These are phyloP conservation scores for Chelonus formosanus DNA, from an alignment of 2,888 invertebrate genomes.

Conservation along the genomic window DNA sequence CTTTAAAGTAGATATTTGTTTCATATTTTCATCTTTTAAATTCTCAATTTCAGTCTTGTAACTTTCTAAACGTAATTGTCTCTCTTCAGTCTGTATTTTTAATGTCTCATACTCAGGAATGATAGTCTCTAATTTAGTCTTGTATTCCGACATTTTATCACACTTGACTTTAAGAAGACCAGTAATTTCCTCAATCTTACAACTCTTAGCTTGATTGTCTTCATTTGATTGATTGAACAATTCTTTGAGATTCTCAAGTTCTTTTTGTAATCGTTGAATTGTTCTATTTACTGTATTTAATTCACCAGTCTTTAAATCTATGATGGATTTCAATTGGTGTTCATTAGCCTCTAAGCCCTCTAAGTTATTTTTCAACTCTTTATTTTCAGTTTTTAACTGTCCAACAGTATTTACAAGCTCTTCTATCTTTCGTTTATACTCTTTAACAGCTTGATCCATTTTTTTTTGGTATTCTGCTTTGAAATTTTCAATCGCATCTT, in stretches of 20 bases:
- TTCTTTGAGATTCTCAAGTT: slow-evolving; percentile 62
- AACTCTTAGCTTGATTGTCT: slow-evolving; percentile 60
- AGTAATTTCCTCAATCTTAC: slow-evolving; percentile 59
- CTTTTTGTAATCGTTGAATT: slow-evolving; percentile 61
- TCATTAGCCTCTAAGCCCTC: slow-evolving; percentile 53
- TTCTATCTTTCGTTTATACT: slow-evolving; percentile 46
- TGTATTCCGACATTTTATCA: slow-evolving; percentile 62
- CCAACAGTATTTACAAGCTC: slow-evolving; percentile 47
- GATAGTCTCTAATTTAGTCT: slow-evolving; percentile 53
- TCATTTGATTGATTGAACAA: slow-evolving; percentile 61
- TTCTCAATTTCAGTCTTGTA: slow-evolving; percentile 63
- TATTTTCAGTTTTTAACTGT: slow-evolving; percentile 47
- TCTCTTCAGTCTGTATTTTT: slow-evolving; percentile 48
- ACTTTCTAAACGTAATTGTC: slow-evolving; percentile 51
- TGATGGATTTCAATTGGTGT: slow-evolving; percentile 58
- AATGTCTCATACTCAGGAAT: slow-evolving; percentile 53
- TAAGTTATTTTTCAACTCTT: slow-evolving; percentile 49
- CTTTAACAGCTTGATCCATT: slow-evolving; percentile 46
- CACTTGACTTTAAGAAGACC: slow-evolving; percentile 54
- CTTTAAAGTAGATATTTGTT: slow-evolving; percentile 44
- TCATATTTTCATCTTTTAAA: slow-evolving; percentile 61
- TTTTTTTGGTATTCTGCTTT: slow-evolving; percentile 51
- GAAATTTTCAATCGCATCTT: slow-evolving; percentile 44
- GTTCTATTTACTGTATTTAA: slow-evolving; percentile 59
- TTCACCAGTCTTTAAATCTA: slow-evolving; percentile 56